Conservation (phyloP, 2,797 vertebrate species). For the Chanos chanos region DNA sequence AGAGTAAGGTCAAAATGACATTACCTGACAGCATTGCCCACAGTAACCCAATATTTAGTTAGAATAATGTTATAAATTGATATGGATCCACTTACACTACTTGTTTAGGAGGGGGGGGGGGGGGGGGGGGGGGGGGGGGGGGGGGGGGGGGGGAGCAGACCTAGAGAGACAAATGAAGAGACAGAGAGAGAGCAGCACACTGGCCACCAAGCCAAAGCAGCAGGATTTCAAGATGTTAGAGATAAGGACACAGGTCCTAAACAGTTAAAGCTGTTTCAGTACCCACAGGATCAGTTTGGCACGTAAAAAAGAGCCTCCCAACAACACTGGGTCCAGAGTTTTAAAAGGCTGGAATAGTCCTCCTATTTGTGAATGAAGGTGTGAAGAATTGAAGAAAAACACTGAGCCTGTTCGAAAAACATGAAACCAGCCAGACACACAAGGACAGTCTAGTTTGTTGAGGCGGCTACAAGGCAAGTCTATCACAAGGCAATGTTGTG, state of each 20-base stretch:
- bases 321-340: slow-evolving; percentile 23
- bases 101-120: no score
- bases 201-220: no score
- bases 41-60: no score
- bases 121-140: no score
- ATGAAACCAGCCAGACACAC: slow-evolving; percentile 28
- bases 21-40: no score
- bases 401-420: slow-evolving; percentile 26
- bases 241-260: background rate
- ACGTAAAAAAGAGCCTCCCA: slow-evolving; percentile 21
- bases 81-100: no score
- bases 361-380: slow-evolving; percentile 19
- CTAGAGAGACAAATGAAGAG: no score
- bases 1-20: no score
- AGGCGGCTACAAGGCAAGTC: slow-evolving; percentile 22
- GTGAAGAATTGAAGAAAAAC: slow-evolving; percentile 28
- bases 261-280: slow-evolving; percentile 16
- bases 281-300: slow-evolving; percentile 21
- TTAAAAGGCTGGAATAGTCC: slow-evolving; percentile 29
- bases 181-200: no score
- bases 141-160: no score
- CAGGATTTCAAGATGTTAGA: no score
- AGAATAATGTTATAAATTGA: no score
- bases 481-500: slow-evolving; percentile 15
- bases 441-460: slow-evolving; percentile 30